Base-by-base conservation (phyloP, 2,113 vertebrate genomes). In the Himantopus leucocephalus region DNA sequence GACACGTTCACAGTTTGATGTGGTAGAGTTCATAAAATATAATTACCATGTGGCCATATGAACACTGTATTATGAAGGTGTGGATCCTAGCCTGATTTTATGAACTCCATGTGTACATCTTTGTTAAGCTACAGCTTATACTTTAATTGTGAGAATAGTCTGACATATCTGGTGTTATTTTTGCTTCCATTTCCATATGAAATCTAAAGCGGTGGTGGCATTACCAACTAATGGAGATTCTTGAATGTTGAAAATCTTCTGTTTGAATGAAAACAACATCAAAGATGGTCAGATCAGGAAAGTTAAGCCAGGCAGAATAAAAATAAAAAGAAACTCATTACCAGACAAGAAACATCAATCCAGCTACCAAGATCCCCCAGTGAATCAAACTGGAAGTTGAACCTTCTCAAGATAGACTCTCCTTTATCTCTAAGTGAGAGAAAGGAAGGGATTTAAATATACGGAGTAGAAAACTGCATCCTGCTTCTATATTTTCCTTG, bases 1-100 rank as follows among this genome's bases (percentile, higher is more conserved):
- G 77, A 88, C 37, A 37, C 12, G 5, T 79, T 95, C 95, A 83
- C 91, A 92, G 89, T 90, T 67, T 96, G 89, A 90, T 63, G n/a
- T 59, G 32, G 21, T 62, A 15, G 32, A 88, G 90, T 80, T 95
- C 62, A 79, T 93, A 94, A 92, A 96, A 94, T 52, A 76, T 50
- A 96, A 96, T 95, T 96, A 92, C 71, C 14, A 3, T 62, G 21
- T 43, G 71, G 71, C 75, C 63, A 79, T 50, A 62, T 50, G 81
- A 91, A 48, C 48, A 52, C 10, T 37, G 20, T 58, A n/a, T 66
- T 90, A 62, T 41, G 85, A 92, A 94, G 45, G 17, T 85, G 23
- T 83, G 78, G 55, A 94, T 88, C 67, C 8, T 29, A 24, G 27
- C 26, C 58, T 85, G 48, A 79, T 64, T 92, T 94, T 92, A 90